Conservation (phyloP, 2,888 invertebrate species). For the Sepioteuthis lessoniana region DNA sequence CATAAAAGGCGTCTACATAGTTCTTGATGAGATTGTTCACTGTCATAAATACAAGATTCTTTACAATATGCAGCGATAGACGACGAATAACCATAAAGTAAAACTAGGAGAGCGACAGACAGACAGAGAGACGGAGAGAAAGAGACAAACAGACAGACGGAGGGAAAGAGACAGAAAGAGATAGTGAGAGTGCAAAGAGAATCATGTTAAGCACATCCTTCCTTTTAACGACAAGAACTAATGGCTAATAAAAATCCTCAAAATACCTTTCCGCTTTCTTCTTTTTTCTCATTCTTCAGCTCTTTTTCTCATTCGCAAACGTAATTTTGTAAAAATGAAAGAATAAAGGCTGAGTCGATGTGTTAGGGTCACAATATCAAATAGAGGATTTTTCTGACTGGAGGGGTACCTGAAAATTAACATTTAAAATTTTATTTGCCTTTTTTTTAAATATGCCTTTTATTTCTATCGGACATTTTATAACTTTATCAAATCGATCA, state of each 20-base stretch:
- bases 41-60: background rate
- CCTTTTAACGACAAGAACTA: background rate
- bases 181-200: background rate
- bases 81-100: background rate
- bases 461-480: slow-evolving; percentile 8
- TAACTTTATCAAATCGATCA: slow-evolving; percentile 1
- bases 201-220: background rate
- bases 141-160: background rate
- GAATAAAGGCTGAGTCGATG: background rate
- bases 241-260: background rate
- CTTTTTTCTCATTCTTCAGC: background rate
- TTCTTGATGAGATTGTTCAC: background rate
- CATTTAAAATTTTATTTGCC: background rate
- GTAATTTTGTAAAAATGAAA: background rate
- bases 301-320: background rate
- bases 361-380: slow-evolving; percentile 33
- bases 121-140: background rate
- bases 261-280: background rate
- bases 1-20: background rate
- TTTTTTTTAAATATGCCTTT: background rate
- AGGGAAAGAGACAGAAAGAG: background rate
- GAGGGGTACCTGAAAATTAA: slow-evolving; percentile 13
- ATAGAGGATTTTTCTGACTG: background rate
- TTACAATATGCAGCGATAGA: background rate
- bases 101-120: background rate